phyloP scores from a whole-genome alignment of 2,113 vertebrate genomes.

The Anarhynchus alexandrinus region DNA sequence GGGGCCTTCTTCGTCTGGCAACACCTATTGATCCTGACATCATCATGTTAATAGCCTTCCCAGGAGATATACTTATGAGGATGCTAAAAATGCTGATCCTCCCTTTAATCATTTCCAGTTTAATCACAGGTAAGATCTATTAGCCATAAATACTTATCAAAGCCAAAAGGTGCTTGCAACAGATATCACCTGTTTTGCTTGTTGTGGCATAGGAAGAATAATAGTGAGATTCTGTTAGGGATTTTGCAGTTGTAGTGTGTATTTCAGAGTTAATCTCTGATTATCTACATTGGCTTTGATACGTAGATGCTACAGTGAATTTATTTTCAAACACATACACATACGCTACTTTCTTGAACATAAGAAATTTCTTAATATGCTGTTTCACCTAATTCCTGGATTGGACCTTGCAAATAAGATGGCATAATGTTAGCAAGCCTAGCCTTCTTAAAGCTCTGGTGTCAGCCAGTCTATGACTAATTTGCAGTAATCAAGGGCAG shows the following conservation, averaged over 20 bases:
- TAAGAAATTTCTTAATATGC: neutral
- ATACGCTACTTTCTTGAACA: neutral
- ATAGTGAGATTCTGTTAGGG: neutral
- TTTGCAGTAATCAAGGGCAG: neutral
- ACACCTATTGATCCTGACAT: constrained; percentile 93
- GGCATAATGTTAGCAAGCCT: neutral
- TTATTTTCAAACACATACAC: neutral
- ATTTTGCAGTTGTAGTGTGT: neutral
- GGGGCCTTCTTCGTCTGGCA: constrained; percentile 87
- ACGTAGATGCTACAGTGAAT: neutral
- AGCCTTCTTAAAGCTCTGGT: neutral
- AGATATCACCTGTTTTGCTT: neutral
- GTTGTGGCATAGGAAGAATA: neutral
- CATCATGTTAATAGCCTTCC: constrained; percentile 96
- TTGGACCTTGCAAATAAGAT: neutral
- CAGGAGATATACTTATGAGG: constrained; percentile 98
- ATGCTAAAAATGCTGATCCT: constrained; percentile 99
- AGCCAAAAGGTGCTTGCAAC: constrained; percentile 8
- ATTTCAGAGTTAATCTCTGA: neutral
- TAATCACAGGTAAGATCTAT: constrained; percentile 91
- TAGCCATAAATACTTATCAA: neutral
- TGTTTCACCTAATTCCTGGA: neutral
- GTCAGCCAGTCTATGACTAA: neutral
- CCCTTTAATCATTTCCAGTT: constrained; percentile 97
- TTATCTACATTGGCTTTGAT: neutral